phyloP scores from a whole-genome alignment of 2,888 invertebrate species.

The Platycheirus rosarum region DNA sequence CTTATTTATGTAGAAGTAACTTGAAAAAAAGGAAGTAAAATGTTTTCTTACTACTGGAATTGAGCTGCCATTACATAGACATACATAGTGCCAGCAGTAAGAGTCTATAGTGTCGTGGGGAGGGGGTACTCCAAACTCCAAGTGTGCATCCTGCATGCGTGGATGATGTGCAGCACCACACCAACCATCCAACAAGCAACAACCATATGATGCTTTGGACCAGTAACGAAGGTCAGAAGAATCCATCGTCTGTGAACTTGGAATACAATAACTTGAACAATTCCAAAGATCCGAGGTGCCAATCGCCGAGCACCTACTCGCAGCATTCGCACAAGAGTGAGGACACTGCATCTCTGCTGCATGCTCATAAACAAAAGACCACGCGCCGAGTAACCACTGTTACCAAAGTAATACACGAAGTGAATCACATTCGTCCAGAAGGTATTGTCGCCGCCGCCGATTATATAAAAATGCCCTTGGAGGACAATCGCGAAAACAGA shows the following conservation, averaged over 20 bases:
- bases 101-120: background rate
- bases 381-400: slow-evolving; percentile 89
- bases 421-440: slow-evolving; percentile 85
- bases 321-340: slow-evolving; percentile 71
- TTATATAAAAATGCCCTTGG: slow-evolving; percentile 84
- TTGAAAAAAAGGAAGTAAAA: slow-evolving; percentile 32
- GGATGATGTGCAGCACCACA: slow-evolving; percentile 70
- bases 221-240: slow-evolving; percentile 71
- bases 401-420: slow-evolving; percentile 87
- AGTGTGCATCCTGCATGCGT: slow-evolving; percentile 72
- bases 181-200: slow-evolving; percentile 54
- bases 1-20: slow-evolving; percentile 43
- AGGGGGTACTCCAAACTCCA: slow-evolving; percentile 59
- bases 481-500: slow-evolving; percentile 84
- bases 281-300: slow-evolving; percentile 72
- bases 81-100: background rate
- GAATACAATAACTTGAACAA: slow-evolving; percentile 62
- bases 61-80: slow-evolving; percentile 62
- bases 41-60: slow-evolving; percentile 61
- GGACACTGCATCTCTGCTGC: slow-evolving; percentile 82
- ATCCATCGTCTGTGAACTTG: slow-evolving; percentile 72
- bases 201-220: slow-evolving; percentile 74
- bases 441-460: slow-evolving; percentile 83
- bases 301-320: slow-evolving; percentile 71
- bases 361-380: slow-evolving; percentile 87